Evolutionary conservation across 2,113 vertebrate genomes (phyloP).

Genomic region (Narcine bancroftii): DNA sequence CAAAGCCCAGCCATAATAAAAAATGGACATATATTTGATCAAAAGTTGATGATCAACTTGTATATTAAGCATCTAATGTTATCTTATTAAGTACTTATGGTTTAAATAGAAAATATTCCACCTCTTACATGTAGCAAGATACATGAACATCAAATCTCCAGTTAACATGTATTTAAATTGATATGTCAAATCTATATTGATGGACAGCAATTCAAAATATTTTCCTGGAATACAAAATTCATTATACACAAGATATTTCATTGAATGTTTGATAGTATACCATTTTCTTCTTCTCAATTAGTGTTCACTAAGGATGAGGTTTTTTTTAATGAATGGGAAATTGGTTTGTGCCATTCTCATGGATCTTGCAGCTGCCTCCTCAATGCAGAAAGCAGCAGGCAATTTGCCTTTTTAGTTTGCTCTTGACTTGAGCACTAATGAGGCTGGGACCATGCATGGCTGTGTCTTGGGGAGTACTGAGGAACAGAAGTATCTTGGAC

Average conservation of each 20-base stretch:
- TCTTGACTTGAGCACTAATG: too few relatives aligned
- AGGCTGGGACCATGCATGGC: too few relatives aligned
- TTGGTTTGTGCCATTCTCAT: not conserved
- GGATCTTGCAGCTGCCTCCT: not conserved
- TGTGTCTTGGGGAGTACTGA: too few relatives aligned
- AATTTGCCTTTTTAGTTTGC: not conserved
- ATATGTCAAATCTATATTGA: not conserved
- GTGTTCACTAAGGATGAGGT: too few relatives aligned
- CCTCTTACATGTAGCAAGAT: not conserved
- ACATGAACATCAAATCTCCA: not conserved
- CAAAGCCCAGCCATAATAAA: too few relatives aligned
- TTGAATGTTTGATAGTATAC: not conserved
- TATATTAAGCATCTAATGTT: constrained; percentile 14
- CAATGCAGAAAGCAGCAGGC: too few relatives aligned
- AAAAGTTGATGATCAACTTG: not conserved
- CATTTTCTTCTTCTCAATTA: not conserved
- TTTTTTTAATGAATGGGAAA: too few relatives aligned
- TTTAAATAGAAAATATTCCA: not conserved
- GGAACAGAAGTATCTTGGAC: too few relatives aligned
- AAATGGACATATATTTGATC: too few relatives aligned
- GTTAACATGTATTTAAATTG: not conserved
- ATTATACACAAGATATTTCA: not conserved
- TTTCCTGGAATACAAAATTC: not conserved
- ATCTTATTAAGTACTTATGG: not conserved
- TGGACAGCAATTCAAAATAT: not conserved